phyloP scores from a whole-genome alignment of 2,797 vertebrate genomes.

The Clarias platycephalus region DNA sequence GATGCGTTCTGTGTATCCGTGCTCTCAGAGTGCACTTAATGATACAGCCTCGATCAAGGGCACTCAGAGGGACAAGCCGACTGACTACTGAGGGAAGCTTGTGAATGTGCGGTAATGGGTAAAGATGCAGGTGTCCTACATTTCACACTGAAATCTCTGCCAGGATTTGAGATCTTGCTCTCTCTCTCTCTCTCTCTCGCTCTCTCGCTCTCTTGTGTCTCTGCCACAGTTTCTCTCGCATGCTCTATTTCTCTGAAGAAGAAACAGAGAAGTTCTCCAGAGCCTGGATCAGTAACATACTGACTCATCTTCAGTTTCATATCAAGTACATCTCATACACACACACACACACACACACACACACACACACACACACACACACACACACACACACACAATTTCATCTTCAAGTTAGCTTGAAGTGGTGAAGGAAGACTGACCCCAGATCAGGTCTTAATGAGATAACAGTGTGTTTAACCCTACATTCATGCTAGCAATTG shows the following conservation, averaged over 20 bases:
- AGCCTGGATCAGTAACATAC: slow-evolving; percentile 1
- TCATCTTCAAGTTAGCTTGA: neutral
- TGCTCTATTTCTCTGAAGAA: neutral
- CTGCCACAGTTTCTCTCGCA: neutral
- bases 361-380: slow-evolving; percentile 24
- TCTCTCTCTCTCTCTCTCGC: neutral
- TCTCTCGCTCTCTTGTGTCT: neutral
- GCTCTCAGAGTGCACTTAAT: slow-evolving; percentile 4
- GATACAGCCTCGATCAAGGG: neutral
- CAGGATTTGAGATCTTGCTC: neutral
- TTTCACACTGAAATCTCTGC: neutral
- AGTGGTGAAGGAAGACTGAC: slow-evolving; percentile 7
- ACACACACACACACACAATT: slow-evolving; percentile 5
- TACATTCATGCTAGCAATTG: neutral
- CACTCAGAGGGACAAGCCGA: neutral
- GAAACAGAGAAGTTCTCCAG: slow-evolving; percentile 13
- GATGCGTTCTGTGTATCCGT: neutral
- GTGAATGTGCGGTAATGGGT: slow-evolving; percentile 13
- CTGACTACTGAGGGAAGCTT: neutral
- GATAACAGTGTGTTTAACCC: slow-evolving; percentile 9
- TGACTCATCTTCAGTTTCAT: neutral
- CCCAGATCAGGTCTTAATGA: neutral
- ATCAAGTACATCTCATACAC: neutral
- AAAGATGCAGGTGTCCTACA: slow-evolving; percentile 24
- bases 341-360: neutral